Conservation (phyloP, 2,113 vertebrate species). For the Carassius gibelio region DNA sequence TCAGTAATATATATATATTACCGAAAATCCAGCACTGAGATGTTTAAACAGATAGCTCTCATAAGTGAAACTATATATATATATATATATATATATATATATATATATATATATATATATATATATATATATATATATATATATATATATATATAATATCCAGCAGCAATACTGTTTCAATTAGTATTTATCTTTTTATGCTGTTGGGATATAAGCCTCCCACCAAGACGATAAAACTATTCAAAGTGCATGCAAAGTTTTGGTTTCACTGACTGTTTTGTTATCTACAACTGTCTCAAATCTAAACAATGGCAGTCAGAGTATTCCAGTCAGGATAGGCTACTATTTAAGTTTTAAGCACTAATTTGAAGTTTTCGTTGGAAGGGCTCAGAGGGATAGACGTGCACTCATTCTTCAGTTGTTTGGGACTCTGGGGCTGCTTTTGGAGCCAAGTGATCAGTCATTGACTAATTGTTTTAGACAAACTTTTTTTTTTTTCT, state of each 20-base stretch:
- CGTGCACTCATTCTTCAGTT: conserved; percentile 9
- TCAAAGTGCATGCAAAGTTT: neutral
- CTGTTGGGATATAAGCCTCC: no score
- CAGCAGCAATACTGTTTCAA: no score
- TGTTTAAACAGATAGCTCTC: conserved; percentile 60
- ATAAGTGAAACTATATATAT: conserved; percentile 28
- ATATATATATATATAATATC: neutral
- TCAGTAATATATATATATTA: neutral
- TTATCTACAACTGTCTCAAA: no score
- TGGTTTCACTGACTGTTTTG: neutral
- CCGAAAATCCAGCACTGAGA: conserved; percentile 76
- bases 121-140: neutral
- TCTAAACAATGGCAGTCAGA: no score
- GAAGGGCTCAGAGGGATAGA: neutral
- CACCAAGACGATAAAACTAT: neutral
- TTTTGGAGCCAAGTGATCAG: conserved; percentile 59
- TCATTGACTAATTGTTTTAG: conserved; percentile 60
- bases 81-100: neutral
- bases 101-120: neutral
- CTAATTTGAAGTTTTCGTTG: neutral
- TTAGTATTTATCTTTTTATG: neutral
- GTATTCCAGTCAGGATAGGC: neutral
- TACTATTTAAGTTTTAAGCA: neutral
- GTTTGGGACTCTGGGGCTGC: neutral
- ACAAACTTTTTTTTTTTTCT: conserved; percentile 60